Evolutionary conservation across 1,140 invertebrate species (phyloP).

Genomic region (Ostrea denselamellosa): DNA sequence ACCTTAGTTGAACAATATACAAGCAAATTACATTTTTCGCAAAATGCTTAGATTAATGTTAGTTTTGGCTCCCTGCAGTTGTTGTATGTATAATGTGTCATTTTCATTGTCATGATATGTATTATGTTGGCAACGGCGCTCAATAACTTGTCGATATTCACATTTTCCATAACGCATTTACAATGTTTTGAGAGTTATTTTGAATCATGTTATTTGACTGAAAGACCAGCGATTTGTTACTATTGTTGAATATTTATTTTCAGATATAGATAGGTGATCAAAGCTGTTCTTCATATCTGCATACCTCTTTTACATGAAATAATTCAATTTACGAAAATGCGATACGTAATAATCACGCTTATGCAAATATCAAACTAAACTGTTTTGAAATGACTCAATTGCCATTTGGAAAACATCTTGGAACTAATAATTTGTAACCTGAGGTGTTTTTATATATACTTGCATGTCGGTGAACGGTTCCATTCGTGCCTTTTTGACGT

Average conservation of each 20-base stretch:
- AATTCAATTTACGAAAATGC: too few species aligned
- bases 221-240: not conserved
- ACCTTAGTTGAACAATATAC: not conserved
- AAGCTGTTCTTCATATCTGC: not conserved
- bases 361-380: too few species aligned
- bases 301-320: not conserved
- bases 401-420: too few species aligned
- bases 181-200: not conserved
- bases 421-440: too few species aligned
- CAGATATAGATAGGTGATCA: not conserved
- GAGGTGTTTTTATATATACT: too few species aligned
- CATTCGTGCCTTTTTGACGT: too few species aligned
- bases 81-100: constrained; percentile 10
- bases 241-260: not conserved
- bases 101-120: not conserved
- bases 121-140: not conserved
- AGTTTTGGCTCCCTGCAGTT: not conserved
- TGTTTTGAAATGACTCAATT: too few species aligned
- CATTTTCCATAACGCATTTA: not conserved
- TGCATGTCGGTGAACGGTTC: too few species aligned
- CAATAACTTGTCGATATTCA: not conserved
- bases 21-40: constrained; percentile 14
- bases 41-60: constrained; percentile 29
- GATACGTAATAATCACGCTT: too few species aligned
- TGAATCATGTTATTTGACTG: not conserved